A percentile compares a stretch with the other conserved stretches of the same genome.
Evolutionary conservation across 92 coral and sea anemone genomes (phyloP).

Genomic region (Zoanthus sansibaricus): DNA sequence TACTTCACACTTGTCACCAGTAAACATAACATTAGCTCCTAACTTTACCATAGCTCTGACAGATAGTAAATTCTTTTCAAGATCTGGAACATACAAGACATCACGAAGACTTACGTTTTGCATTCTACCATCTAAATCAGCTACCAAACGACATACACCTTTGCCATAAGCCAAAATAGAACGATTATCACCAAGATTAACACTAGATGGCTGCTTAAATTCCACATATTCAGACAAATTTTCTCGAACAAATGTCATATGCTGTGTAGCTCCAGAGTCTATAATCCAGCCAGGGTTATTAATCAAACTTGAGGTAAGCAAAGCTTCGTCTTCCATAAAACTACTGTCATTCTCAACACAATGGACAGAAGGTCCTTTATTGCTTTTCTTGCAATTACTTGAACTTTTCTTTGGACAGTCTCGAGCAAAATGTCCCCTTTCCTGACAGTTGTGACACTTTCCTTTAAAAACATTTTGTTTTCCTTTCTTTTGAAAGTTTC

Average conservation of each 20-base stretch:
- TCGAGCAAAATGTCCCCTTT: conserved; percentile 47
- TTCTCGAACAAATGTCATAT: background rate
- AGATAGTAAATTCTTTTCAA: conserved; percentile 44
- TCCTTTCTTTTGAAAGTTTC: background rate
- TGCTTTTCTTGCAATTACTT: background rate
- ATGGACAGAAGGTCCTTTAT: background rate
- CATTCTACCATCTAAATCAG: background rate
- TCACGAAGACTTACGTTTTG: conserved; percentile 39
- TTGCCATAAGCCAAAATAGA: background rate
- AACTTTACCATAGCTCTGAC: conserved; percentile 49
- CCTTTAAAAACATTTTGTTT: conserved; percentile 13
- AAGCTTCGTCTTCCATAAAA: background rate
- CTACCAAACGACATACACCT: background rate
- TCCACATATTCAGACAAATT: background rate
- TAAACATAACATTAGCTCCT: conserved; percentile 44
- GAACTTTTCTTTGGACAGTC: conserved; percentile 42
- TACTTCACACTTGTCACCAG: conserved; percentile 35
- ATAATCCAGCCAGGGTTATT: background rate
- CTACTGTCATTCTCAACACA: background rate
- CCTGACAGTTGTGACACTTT: conserved; percentile 53
- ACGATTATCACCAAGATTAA: background rate
- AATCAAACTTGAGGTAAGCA: background rate
- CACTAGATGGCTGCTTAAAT: background rate
- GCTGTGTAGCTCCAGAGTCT: conserved; percentile 1
- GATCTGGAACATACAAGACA: conserved; percentile 58